phyloP scores from a whole-genome alignment of 2,797 vertebrate species.

The Myripristis jacobus region DNA sequence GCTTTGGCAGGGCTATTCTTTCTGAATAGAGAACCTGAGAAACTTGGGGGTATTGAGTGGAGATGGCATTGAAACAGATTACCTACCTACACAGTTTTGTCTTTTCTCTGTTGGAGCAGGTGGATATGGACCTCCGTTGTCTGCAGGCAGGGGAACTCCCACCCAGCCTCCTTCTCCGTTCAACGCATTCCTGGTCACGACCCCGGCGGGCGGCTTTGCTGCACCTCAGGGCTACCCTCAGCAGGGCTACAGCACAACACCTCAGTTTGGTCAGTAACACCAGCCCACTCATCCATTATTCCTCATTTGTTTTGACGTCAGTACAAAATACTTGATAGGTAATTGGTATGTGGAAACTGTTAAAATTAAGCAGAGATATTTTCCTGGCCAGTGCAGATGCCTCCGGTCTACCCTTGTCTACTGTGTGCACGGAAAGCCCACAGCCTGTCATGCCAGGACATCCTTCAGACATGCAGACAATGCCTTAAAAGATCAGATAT shows the following conservation, averaged over 20 bases:
- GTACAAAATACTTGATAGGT: background rate
- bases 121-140: conserved; percentile 91
- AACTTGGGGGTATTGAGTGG: background rate
- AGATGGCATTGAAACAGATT: background rate
- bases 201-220: conserved; percentile 92
- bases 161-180: conserved; percentile 94
- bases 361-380: too few species aligned
- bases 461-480: too few species aligned
- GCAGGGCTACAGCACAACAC: conserved; percentile 94
- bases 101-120: conserved; percentile 78
- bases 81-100: background rate
- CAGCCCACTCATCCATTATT: background rate
- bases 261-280: conserved; percentile 93
- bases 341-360: background rate
- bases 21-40: too few species aligned
- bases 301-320: background rate
- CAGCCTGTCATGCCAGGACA: too few species aligned
- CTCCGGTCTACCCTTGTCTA: too few species aligned
- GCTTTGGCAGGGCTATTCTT: too few species aligned
- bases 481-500: too few species aligned
- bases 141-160: conserved; percentile 91
- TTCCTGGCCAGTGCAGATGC: too few species aligned
- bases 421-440: too few species aligned
- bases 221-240: conserved; percentile 97
- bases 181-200: conserved; percentile 95